phyloP scores from a whole-genome alignment of 2,888 invertebrate genomes.

The Papilio protenor region DNA sequence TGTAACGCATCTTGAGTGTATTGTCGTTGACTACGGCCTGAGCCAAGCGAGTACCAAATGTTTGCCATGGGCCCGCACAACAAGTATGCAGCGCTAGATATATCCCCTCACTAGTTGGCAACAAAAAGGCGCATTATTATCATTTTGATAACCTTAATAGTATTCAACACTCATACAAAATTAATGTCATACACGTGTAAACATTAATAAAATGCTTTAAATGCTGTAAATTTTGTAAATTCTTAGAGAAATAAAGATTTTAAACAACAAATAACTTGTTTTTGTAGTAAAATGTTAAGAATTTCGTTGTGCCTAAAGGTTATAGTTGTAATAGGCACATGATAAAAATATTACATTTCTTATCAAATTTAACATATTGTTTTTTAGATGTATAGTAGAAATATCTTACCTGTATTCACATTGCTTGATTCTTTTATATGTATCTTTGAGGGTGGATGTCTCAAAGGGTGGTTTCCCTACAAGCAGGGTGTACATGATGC shows the following conservation, averaged over 20 bases:
- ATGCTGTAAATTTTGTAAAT: no score
- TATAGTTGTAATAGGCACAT: neutral
- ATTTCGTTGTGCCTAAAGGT: neutral
- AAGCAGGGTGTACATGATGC: conserved; percentile 98
- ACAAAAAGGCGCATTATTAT: conserved; percentile 48
- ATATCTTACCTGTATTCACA: conserved; percentile 92
- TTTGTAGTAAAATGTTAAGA: neutral
- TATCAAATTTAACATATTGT: neutral
- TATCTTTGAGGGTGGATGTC: conserved; percentile 96
- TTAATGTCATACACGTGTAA: neutral
- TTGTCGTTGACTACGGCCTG: conserved; percentile 73
- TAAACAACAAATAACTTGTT: neutral
- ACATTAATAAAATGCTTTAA: neutral
- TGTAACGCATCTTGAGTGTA: conserved; percentile 72
- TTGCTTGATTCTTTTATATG: conserved; percentile 96
- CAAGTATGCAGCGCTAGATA: conserved; percentile 72
- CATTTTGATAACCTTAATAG: neutral
- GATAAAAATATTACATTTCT: neutral
- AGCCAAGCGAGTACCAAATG: conserved; percentile 70
- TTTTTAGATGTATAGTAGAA: neutral
- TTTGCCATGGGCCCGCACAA: conserved; percentile 72
- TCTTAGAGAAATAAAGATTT: no score
- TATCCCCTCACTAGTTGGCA: conserved; percentile 74
- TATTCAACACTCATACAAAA: neutral
- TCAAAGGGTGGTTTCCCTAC: conserved; percentile 99